These are phyloP conservation scores for Caerostris extrusa DNA, from an alignment of 1,140 invertebrate species.

Conservation along the genomic window DNA sequence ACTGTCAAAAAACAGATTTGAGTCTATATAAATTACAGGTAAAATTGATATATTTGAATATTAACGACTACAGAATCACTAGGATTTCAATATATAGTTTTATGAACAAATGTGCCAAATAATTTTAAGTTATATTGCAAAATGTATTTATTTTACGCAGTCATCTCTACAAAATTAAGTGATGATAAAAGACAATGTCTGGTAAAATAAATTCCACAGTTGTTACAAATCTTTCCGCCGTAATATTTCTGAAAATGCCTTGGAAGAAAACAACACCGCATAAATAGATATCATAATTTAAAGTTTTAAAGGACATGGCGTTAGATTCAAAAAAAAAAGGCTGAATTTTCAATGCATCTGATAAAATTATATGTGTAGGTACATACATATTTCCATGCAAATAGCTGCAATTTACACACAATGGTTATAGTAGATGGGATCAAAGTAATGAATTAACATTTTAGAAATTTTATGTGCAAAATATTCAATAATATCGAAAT, in stretches of 20 bases:
- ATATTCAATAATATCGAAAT: background rate
- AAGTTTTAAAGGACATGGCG: background rate
- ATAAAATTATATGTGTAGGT: background rate
- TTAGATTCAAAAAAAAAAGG: background rate
- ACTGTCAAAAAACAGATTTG: too few relatives aligned
- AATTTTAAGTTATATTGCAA: too few relatives aligned
- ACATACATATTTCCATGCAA: background rate
- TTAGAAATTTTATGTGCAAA: background rate
- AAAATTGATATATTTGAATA: too few relatives aligned
- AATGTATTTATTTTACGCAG: too few relatives aligned
- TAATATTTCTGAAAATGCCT: background rate
- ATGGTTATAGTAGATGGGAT: background rate
- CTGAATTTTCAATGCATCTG: background rate
- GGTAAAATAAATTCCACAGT: background rate
- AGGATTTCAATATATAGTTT: too few relatives aligned
- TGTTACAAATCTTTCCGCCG: background rate
- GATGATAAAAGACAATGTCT: too few relatives aligned
- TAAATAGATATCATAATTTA: background rate
- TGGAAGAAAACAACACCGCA: background rate
- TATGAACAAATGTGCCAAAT: too few relatives aligned
- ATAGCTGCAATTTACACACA: slow-evolving; percentile 8
- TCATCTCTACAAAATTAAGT: too few relatives aligned
- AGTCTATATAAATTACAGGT: too few relatives aligned
- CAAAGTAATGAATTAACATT: slow-evolving; percentile 4
- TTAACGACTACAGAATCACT: too few relatives aligned